Evolutionary conservation across 2,113 vertebrate species (phyloP), one percentile per base, ranked within the genome.

Genomic region (Festucalex cinctus): DNA sequence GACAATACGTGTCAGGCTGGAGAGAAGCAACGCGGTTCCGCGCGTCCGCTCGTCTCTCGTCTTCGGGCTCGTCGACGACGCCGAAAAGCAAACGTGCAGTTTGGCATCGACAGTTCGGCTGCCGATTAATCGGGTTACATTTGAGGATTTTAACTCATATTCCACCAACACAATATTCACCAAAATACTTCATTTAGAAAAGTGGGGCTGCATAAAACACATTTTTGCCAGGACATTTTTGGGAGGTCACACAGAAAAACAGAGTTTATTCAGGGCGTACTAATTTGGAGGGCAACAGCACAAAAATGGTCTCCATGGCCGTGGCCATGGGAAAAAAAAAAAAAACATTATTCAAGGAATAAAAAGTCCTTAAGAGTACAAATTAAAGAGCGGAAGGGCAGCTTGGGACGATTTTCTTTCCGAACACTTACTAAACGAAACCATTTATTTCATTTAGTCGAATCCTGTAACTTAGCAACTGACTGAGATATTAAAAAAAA

Each of bases 401-500:
- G 65, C 71, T 13, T 5, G 8, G 9, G 20, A 54, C 39, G 46
- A 48, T 66, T 75, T 20, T 77, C 32, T 64, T 43, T 71, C 63
- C 26, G 54, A 65, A 14, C 48, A 67, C 22, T 51, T 54, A 63
- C 48, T 76, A 20, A 79, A 75, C 51, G 35, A 17, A 70, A 67
- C 32, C 36, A 61, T 76, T 77, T 36, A 67, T 41, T 69, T 32
- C 9, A 49, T 48, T 48, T 12, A 57, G 71, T 73, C 51, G 14
- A 63, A 73, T 77, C 70, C 65, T 66, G 83, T 84, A 83, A 68
- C 83, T 72, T 77, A 78, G 85, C 78, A 86, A 84, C 76, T 69
- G 77, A 77, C 37, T 58, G 58, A 46, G 61, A 37, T 14, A 37
- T 3, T 17, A 16, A 60, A 12, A 6, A 59, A 66, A 69, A 65